Evolutionary conservation across 2,797 vertebrate genomes (phyloP).

Genomic region (Hylomyscus alleni): DNA sequence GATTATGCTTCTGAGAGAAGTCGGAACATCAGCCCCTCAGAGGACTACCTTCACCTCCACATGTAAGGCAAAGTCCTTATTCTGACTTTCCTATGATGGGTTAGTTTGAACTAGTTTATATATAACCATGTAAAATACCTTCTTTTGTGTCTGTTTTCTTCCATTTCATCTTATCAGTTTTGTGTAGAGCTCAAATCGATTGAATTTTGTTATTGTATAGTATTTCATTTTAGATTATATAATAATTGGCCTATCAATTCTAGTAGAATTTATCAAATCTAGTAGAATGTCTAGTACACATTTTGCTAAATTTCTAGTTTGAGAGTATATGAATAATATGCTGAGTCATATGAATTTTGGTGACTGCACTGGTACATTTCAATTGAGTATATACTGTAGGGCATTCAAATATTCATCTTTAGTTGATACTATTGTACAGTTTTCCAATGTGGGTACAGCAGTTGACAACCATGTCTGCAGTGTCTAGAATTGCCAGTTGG

Average conservation of each 20-base stretch:
- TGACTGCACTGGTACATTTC: slow-evolving; percentile 17
- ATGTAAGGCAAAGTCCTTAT: background rate
- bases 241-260: slow-evolving; percentile 9
- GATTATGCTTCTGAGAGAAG: too few species aligned
- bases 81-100: background rate
- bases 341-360: background rate
- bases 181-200: background rate
- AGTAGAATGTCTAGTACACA: background rate
- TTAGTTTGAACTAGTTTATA: background rate
- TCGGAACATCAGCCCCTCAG: background rate
- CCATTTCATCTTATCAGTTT: slow-evolving; percentile 7
- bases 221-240: slow-evolving; percentile 39
- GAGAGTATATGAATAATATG: background rate
- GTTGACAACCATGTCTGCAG: background rate
- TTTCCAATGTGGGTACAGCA: background rate
- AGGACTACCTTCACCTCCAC: background rate
- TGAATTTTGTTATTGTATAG: background rate
- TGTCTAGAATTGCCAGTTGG: background rate
- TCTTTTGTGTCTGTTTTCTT: slow-evolving; percentile 46
- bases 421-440: background rate
- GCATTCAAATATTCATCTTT: slow-evolving; percentile 17
- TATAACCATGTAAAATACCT: background rate
- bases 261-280: slow-evolving; percentile 11
- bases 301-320: slow-evolving; percentile 42
- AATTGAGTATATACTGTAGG: background rate